Evolutionary conservation across 2,888 invertebrate genomes (phyloP).

Genomic region (Flexamia atlantica): DNA sequence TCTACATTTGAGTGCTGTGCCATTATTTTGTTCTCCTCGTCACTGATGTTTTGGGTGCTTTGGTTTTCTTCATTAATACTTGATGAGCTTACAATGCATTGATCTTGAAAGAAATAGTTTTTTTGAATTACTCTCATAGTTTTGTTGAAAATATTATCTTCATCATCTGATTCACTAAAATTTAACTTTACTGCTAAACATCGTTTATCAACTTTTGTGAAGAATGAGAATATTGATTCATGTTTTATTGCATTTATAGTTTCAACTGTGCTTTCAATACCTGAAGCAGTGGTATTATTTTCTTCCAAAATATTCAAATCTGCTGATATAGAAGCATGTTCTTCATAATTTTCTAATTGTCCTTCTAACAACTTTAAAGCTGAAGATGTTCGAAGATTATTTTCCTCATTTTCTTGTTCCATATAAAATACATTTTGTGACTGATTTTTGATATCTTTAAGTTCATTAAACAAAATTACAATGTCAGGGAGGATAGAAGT

Average conservation of each 20-base stretch:
- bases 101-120: neutral
- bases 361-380: neutral
- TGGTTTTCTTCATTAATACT: neutral
- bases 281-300: neutral
- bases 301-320: neutral
- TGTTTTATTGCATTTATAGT: neutral
- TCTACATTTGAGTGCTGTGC: neutral
- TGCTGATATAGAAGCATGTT: neutral
- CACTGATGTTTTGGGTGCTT: neutral
- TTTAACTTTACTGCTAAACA: neutral
- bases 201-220: neutral
- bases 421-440: neutral
- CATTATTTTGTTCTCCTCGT: neutral
- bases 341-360: neutral
- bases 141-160: constrained; percentile 1
- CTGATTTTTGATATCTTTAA: neutral
- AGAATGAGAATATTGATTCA: neutral
- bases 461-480: constrained; percentile 5
- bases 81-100: neutral
- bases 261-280: neutral
- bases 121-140: neutral
- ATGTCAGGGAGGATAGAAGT: neutral
- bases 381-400: neutral
- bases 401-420: neutral
- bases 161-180: neutral